These are phyloP conservation scores for Tetraodon nigroviridis DNA, from an alignment of 2,113 vertebrate species.

Conservation along the genomic window DNA sequence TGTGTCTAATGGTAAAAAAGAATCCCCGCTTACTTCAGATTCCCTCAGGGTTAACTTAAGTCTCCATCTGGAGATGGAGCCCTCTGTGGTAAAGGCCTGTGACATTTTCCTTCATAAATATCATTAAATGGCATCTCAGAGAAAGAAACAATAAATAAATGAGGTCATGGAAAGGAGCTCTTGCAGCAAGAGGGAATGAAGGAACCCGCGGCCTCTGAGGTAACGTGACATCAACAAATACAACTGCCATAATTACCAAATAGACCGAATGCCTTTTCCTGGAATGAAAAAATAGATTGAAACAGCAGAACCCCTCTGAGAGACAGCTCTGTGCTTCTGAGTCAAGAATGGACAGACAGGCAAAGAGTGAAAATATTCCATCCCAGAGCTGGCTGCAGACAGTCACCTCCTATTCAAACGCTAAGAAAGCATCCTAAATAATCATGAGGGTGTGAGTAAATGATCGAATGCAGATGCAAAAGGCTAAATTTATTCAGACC, in stretches of 20 bases:
- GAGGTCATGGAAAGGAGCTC: conserved; percentile 1
- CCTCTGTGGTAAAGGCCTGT: conserved; percentile 3
- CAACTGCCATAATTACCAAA: conserved; percentile 12
- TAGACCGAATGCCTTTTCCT: not conserved
- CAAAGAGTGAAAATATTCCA: not conserved
- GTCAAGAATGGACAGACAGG: not conserved
- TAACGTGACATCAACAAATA: too few relatives aligned
- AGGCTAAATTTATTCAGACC: too few relatives aligned
- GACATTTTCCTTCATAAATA: conserved; percentile 39
- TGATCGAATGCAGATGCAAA: conserved; percentile 31
- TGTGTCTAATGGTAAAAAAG: too few relatives aligned
- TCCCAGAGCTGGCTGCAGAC: conserved; percentile 12
- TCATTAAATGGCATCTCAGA: conserved; percentile 30
- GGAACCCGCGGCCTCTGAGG: not conserved
- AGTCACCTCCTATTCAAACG: conserved; percentile 23
- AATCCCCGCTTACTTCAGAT: not conserved
- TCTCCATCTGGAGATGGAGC: not conserved
- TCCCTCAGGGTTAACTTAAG: not conserved
- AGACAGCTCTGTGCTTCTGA: not conserved
- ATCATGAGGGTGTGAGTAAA: conserved; percentile 44
- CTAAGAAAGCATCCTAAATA: conserved; percentile 41
- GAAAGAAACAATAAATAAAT: conserved; percentile 25
- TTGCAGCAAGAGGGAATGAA: not conserved
- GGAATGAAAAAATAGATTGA: conserved; percentile 2
- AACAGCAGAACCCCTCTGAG: conserved; percentile 1